Evolutionary conservation across 2,113 vertebrate genomes (phyloP).

Genomic region (Etheostoma cragini): DNA sequence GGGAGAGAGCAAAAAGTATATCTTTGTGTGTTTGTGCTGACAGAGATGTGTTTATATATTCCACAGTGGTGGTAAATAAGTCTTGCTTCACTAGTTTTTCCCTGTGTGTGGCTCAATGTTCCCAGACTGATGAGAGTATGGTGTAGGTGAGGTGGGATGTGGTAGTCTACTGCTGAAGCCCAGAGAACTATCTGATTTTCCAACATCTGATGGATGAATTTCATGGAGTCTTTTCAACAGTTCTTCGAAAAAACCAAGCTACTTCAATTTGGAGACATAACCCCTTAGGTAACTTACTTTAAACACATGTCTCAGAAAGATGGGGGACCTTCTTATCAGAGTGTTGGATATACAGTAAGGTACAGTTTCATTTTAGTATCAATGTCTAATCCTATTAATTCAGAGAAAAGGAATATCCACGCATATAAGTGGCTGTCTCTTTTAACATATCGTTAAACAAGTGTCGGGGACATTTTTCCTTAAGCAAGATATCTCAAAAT

Average conservation of each 20-base stretch:
- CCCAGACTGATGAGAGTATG: constrained; percentile 50
- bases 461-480: background rate
- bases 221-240: constrained; percentile 12
- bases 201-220: constrained; percentile 4
- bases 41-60: constrained; percentile 61
- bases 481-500: constrained; percentile 11
- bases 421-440: background rate
- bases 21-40: constrained; percentile 33
- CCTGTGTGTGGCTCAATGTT: constrained; percentile 62
- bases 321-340: background rate
- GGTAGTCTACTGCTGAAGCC: constrained; percentile 30
- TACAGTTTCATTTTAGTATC: background rate
- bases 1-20: constrained; percentile 35
- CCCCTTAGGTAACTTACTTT: background rate
- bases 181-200: constrained; percentile 33
- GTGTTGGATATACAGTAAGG: background rate
- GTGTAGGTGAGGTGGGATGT: constrained; percentile 70
- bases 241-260: constrained; percentile 6
- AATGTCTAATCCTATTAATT: background rate
- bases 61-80: constrained; percentile 57
- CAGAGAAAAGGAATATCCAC: background rate
- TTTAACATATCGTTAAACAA: background rate
- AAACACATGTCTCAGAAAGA: background rate
- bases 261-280: constrained; percentile 23
- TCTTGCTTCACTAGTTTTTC: constrained; percentile 53